These are phyloP conservation scores for Indicator maculatus DNA, from an alignment of 2,113 vertebrate species.

Conservation along the genomic window DNA sequence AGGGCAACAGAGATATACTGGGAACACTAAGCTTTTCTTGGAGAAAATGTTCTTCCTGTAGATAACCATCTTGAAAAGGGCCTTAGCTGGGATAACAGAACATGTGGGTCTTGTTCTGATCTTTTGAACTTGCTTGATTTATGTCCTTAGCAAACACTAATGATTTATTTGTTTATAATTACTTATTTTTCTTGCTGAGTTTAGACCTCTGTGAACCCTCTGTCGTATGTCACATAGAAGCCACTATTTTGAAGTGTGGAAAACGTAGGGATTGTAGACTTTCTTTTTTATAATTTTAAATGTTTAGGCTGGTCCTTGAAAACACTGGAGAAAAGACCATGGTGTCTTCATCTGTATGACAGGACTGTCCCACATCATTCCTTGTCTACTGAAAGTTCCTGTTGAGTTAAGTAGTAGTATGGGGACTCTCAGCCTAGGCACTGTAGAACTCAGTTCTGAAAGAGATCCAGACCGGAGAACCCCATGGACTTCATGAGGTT, in stretches of 20 bases:
- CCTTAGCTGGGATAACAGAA: conserved; percentile 5
- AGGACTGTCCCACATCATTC: neutral
- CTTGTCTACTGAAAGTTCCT: neutral
- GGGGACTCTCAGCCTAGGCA: neutral
- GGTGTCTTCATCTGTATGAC: neutral
- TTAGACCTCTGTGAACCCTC: neutral
- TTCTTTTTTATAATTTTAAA: neutral
- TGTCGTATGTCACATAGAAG: neutral
- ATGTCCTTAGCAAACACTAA: neutral
- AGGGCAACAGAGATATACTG: conserved; percentile 3
- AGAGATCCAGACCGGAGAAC: neutral
- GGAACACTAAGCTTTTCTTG: conserved; percentile 19
- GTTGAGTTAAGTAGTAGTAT: neutral
- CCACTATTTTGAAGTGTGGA: neutral
- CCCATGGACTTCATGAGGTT: neutral
- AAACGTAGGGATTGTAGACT: neutral
- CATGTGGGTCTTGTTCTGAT: conserved; percentile 13
- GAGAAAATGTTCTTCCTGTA: conserved; percentile 40
- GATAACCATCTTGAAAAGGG: conserved; percentile 43
- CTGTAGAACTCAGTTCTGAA: neutral
- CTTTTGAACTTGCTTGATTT: conserved; percentile 54
- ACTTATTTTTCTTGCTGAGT: conserved; percentile 46
- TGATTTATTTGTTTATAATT: conserved; percentile 57
- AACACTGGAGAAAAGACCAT: neutral
- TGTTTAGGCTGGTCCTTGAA: neutral